Conservation (phyloP, 2,113 vertebrate genomes). For the Corynorhinus townsendii region DNA sequence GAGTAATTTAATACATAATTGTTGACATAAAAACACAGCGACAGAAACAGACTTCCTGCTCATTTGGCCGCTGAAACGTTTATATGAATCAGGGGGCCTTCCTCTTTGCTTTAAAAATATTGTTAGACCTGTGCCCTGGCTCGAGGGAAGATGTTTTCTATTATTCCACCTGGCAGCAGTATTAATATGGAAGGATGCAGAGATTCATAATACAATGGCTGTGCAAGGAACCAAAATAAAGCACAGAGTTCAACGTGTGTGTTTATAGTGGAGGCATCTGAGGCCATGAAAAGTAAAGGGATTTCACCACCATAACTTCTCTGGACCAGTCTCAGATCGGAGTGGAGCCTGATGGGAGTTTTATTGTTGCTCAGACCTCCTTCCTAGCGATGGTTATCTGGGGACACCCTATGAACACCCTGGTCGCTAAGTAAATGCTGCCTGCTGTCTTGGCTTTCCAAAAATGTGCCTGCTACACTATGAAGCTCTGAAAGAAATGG, state of each 20-base stretch:
- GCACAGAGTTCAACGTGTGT: neutral
- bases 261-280: neutral
- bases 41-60: constrained; percentile 10
- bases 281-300: neutral
- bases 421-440: neutral
- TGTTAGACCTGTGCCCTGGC: neutral
- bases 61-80: constrained; percentile 25
- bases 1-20: constrained; percentile 34
- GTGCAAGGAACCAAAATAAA: neutral
- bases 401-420: neutral
- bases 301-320: neutral
- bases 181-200: neutral
- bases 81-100: neutral
- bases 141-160: neutral
- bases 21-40: constrained; percentile 28
- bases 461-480: neutral
- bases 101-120: constrained; percentile 14
- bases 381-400: neutral
- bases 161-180: neutral
- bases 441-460: neutral
- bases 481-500: neutral
- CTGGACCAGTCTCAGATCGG: neutral
- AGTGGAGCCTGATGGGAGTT: neutral
- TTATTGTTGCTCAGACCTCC: neutral
- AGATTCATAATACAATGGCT: neutral